phyloP scores from a whole-genome alignment of 2,888 invertebrate species.

The Baccha elongata region DNA sequence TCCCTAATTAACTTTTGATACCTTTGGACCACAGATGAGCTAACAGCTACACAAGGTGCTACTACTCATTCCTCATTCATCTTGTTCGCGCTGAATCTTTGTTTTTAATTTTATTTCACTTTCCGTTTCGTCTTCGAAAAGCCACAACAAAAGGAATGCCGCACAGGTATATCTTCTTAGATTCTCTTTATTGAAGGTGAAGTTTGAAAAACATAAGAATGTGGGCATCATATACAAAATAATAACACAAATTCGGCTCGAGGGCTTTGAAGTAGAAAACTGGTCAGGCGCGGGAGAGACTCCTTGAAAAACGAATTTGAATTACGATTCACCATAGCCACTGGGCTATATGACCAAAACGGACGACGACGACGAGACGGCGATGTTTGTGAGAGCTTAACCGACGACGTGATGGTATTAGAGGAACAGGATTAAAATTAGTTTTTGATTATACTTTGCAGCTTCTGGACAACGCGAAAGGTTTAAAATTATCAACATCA shows the following conservation, averaged over 20 bases:
- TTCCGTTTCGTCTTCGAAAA: constrained; percentile 60
- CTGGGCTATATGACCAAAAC: constrained; percentile 34
- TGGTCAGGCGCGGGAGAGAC: constrained; percentile 64
- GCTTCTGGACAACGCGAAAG: constrained; percentile 82
- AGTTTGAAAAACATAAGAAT: not conserved
- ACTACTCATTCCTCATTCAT: constrained; percentile 68
- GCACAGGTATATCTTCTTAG: constrained; percentile 23
- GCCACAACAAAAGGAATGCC: constrained; percentile 57
- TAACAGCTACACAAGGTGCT: constrained; percentile 63
- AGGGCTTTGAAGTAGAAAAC: constrained; percentile 66
- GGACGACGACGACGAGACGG: not conserved
- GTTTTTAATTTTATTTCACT: constrained; percentile 73
- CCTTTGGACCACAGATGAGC: constrained; percentile 68
- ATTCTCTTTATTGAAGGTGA: constrained; percentile 12
- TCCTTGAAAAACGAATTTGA: constrained; percentile 45
- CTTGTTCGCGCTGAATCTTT: constrained; percentile 69
- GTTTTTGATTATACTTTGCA: constrained; percentile 83
- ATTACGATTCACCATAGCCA: constrained; percentile 43
- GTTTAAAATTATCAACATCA: constrained; percentile 45
- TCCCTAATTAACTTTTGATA: constrained; percentile 73
- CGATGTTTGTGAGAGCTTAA: not conserved
- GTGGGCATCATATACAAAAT: constrained; percentile 39
- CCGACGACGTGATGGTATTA: constrained; percentile 49
- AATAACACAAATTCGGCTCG: constrained; percentile 54
- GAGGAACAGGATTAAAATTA: constrained; percentile 82